Evolutionary conservation across 53 echinoderm and acorn worm species (phyloP).

Genomic region (Actinopyga echinites): DNA sequence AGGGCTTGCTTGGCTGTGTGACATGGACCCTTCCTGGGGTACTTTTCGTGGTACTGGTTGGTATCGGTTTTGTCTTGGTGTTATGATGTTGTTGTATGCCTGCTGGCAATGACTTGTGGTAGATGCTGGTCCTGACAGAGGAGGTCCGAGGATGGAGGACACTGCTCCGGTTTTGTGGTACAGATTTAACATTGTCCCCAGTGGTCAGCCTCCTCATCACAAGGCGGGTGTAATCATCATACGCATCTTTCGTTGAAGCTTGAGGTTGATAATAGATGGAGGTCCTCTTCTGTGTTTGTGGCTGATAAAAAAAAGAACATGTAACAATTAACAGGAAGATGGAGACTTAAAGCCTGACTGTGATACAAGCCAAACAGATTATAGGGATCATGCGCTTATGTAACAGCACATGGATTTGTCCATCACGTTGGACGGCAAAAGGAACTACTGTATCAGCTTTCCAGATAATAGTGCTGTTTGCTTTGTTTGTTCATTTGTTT

Average conservation of each 20-base stretch:
- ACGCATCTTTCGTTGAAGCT: slow-evolving; percentile 37
- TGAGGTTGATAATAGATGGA: slow-evolving; percentile 74
- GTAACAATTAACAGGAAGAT: background rate
- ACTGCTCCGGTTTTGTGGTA: background rate
- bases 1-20: background rate
- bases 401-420: too few relatives aligned
- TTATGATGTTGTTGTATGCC: background rate
- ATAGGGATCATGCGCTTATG: too few relatives aligned
- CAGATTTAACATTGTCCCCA: background rate
- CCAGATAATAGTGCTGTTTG: too few relatives aligned
- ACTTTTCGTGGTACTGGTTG: background rate
- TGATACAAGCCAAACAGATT: background rate
- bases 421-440: too few relatives aligned
- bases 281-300: slow-evolving; percentile 49
- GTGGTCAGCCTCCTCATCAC: slow-evolving; percentile 45
- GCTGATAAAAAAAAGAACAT: background rate
- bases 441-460: too few relatives aligned
- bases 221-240: slow-evolving; percentile 45
- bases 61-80: background rate
- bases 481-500: too few relatives aligned
- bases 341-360: background rate
- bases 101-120: background rate
- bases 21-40: slow-evolving; percentile 11
- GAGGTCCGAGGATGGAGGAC: background rate
- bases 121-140: background rate